A percentile compares a stretch with the other conserved stretches of the same genome.
phyloP scores from a whole-genome alignment of 2,888 invertebrate species.

The Isoperla grammatica region DNA sequence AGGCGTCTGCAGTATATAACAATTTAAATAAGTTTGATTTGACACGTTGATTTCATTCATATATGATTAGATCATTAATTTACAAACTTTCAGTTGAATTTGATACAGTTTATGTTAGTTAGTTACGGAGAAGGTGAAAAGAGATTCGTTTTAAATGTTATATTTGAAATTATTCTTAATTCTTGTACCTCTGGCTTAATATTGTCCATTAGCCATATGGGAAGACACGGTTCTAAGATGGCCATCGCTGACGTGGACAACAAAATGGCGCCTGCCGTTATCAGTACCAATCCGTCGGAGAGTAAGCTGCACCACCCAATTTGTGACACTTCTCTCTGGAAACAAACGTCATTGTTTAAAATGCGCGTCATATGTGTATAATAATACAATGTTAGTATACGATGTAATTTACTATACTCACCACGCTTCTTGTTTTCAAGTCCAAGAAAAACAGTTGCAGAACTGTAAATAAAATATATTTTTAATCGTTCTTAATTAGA shows the following conservation, averaged over 20 bases:
- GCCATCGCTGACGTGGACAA: slow-evolving; percentile 77
- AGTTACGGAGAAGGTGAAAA: too few relatives aligned
- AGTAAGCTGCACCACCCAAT: slow-evolving; percentile 52
- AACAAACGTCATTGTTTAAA: neutral
- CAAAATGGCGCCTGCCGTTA: slow-evolving; percentile 64
- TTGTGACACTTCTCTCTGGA: slow-evolving; percentile 4
- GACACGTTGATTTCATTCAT: too few relatives aligned
- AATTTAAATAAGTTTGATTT: too few relatives aligned
- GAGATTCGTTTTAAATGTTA: too few relatives aligned
- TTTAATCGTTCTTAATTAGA: too few relatives aligned
- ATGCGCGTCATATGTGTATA: too few relatives aligned
- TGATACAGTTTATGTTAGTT: too few relatives aligned
- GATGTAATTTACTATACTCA: slow-evolving; percentile 25
- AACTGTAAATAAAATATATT: slow-evolving; percentile 22
- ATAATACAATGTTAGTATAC: too few relatives aligned
- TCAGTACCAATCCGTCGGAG: slow-evolving; percentile 56
- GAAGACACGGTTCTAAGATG: slow-evolving; percentile 74
- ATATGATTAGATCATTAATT: too few relatives aligned
- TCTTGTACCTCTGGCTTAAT: slow-evolving; percentile 58
- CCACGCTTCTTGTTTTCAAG: slow-evolving; percentile 36
- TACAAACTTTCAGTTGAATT: too few relatives aligned
- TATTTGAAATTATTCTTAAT: too few relatives aligned
- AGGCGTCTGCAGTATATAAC: too few relatives aligned
- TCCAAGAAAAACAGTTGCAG: slow-evolving; percentile 37
- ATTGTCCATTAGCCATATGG: slow-evolving; percentile 69